Percentiles rank a stretch among this genome's conserved stretches.
Conservation (phyloP, 2,113 vertebrate species). For the Hemiscyllium ocellatum region DNA sequence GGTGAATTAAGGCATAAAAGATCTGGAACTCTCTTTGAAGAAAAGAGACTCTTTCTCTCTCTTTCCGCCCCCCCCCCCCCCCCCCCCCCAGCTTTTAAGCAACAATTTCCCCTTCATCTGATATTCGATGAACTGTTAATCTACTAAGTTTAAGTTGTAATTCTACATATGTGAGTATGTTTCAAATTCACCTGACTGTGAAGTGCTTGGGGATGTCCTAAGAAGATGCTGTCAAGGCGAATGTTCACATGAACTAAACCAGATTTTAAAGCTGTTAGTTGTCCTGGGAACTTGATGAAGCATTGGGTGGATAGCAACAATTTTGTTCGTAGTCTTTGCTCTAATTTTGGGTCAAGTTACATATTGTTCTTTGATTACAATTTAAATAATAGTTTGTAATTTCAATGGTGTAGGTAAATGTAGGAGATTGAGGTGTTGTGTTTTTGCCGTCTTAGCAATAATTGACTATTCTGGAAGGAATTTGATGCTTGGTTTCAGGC, state of each 20-base stretch:
- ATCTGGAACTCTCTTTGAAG: background rate
- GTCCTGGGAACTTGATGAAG: background rate
- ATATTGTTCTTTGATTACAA: background rate
- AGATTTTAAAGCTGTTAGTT: background rate
- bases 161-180: background rate
- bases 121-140: background rate
- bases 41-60: background rate
- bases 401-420: background rate
- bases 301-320: background rate
- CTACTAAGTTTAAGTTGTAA: background rate
- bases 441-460: background rate
- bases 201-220: background rate
- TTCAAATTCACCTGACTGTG: background rate
- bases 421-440: background rate
- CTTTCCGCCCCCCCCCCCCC: too few relatives aligned
- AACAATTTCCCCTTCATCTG: background rate
- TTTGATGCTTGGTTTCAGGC: background rate
- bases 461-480: background rate
- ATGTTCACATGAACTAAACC: background rate
- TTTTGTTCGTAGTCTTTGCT: background rate
- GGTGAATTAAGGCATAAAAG: constrained; percentile 4
- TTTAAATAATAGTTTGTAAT: background rate
- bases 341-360: background rate
- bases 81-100: background rate
- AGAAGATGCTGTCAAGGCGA: background rate